These are phyloP conservation scores for Bucco capensis DNA, from an alignment of 2,113 vertebrate species.

Conservation along the genomic window DNA sequence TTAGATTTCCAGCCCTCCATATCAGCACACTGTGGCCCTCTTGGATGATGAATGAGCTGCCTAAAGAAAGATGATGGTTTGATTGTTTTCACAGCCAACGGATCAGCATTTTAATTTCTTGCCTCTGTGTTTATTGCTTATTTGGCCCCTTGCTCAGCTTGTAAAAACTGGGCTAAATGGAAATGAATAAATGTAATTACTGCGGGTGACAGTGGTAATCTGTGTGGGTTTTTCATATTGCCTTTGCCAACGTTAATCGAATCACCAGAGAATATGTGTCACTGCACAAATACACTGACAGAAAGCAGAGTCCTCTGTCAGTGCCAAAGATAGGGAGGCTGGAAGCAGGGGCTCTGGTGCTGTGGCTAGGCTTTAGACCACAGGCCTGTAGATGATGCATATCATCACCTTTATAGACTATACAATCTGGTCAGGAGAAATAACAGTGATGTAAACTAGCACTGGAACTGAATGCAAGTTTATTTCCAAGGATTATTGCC, in stretches of 20 bases:
- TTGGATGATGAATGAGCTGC: conserved; percentile 83
- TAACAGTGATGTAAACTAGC: background rate
- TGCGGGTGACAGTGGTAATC: conserved; percentile 85
- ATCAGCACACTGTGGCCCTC: conserved; percentile 76
- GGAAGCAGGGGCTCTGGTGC: background rate
- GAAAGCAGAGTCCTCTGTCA: conserved; percentile 76
- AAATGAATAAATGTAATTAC: conserved; percentile 94
- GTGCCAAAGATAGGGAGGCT: conserved; percentile 49
- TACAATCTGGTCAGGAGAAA: background rate
- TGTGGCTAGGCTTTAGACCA: background rate
- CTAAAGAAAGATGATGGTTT: conserved; percentile 89
- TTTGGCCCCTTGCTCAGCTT: conserved; percentile 85
- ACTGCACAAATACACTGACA: conserved; percentile 77
- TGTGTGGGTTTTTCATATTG: conserved; percentile 85
- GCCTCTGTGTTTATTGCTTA: conserved; percentile 89
- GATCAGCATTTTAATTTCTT: conserved; percentile 91
- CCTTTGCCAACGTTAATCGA: conserved; percentile 85
- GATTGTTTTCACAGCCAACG: conserved; percentile 88
- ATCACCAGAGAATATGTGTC: conserved; percentile 84
- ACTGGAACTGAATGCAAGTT: background rate
- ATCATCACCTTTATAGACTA: background rate
- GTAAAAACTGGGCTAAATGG: conserved; percentile 88
- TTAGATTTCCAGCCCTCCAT: conserved; percentile 77
- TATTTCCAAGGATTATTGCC: background rate
- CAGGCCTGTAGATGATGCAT: background rate